phyloP scores from a whole-genome alignment of 2,797 vertebrate genomes.

The Uromys caudimaculatus region DNA sequence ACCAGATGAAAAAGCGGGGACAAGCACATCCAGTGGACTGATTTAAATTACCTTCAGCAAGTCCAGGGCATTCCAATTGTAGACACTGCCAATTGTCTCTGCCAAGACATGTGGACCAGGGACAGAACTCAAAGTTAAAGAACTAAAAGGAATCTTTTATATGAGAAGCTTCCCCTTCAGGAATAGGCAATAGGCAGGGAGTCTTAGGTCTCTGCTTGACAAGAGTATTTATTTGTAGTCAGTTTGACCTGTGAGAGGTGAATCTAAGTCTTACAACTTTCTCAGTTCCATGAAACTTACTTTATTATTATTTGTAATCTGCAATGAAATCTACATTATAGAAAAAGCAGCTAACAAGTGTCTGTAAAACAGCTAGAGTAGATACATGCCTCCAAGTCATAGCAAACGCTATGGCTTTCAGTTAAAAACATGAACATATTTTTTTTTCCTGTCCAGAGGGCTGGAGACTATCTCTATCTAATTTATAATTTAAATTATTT shows the following conservation, averaged over 20 bases:
- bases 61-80: background rate
- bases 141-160: background rate
- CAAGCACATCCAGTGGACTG: background rate
- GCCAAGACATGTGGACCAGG: background rate
- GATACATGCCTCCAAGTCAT: background rate
- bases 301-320: background rate
- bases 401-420: background rate
- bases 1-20: background rate
- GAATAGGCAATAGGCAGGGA: background rate
- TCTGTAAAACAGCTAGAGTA: background rate
- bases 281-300: background rate
- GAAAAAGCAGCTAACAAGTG: background rate
- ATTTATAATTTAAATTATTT: background rate
- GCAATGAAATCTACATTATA: background rate
- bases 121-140: background rate
- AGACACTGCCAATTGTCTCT: background rate
- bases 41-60: background rate
- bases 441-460: background rate
- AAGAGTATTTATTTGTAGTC: background rate
- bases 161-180: background rate
- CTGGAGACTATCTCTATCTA: no score
- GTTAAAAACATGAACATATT: background rate
- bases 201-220: background rate
- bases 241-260: background rate
- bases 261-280: background rate